Evolutionary conservation across 2,113 vertebrate species (phyloP).

Genomic region (Protobothrops mucrosquamatus): DNA sequence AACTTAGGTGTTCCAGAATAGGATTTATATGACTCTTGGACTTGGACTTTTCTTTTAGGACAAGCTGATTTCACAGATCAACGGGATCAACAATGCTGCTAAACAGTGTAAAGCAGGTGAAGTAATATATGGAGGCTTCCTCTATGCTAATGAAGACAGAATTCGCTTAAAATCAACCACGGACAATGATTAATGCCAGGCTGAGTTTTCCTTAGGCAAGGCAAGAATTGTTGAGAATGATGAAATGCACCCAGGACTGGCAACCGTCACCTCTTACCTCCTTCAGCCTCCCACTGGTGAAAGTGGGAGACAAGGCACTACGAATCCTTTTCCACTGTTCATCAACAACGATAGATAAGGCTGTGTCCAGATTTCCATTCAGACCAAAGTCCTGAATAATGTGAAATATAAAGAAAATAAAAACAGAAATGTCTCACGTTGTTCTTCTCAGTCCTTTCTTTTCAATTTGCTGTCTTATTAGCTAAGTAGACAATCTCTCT

Average conservation of each 20-base stretch:
- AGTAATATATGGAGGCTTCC: too few species aligned
- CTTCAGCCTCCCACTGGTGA: slow-evolving; percentile 73
- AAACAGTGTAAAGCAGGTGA: not conserved
- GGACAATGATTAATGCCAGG: not conserved
- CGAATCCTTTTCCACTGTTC: slow-evolving; percentile 73
- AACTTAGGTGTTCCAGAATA: not conserved
- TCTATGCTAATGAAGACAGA: not conserved
- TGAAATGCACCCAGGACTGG: not conserved
- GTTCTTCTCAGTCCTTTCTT: not conserved
- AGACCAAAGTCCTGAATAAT: slow-evolving; percentile 55
- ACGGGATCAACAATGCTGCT: not conserved
- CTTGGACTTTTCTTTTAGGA: not conserved
- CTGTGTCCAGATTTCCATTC: slow-evolving; percentile 51
- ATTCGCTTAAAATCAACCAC: not conserved
- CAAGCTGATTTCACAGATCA: not conserved
- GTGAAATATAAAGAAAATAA: not conserved
- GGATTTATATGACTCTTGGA: not conserved
- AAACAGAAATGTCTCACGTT: not conserved
- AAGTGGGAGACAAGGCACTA: slow-evolving; percentile 65
- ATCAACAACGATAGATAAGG: slow-evolving; percentile 36
- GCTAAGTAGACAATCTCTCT: not conserved
- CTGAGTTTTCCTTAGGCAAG: not conserved
- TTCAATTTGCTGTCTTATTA: not conserved
- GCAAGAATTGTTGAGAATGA: not conserved
- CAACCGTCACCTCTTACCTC: slow-evolving; percentile 52